Evolutionary conservation across 37 sponge, comb jelly and placozoan species (phyloP).

Genomic region (Ianthella basta): DNA sequence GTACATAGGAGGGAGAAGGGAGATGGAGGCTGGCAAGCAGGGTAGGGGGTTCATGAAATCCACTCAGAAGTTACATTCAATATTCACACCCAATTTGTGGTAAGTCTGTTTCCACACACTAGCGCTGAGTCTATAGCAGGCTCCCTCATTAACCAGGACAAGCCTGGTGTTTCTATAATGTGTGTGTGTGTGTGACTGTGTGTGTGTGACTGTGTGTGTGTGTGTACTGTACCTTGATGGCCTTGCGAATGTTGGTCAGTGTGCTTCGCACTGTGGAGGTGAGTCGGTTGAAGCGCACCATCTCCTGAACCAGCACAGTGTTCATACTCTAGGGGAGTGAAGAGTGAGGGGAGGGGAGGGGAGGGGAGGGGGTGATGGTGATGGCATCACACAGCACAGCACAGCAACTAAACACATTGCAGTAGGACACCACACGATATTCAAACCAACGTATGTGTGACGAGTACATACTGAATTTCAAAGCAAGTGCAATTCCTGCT

Average conservation of each 20-base stretch:
- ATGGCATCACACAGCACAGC: neutral
- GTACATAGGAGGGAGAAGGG: too few relatives aligned
- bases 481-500: too few relatives aligned
- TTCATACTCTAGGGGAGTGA: conserved; percentile 90
- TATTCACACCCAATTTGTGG: too few relatives aligned
- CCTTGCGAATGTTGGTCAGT: conserved; percentile 95
- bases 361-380: too few relatives aligned
- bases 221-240: conserved; percentile 82
- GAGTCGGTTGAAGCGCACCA: conserved; percentile 98
- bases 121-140: too few relatives aligned
- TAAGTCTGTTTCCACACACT: too few relatives aligned
- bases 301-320: conserved; percentile 99
- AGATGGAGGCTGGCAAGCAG: too few relatives aligned
- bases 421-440: neutral
- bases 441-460: neutral
- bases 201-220: neutral
- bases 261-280: conserved; percentile 73
- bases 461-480: too few relatives aligned
- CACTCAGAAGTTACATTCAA: too few relatives aligned
- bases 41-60: too few relatives aligned
- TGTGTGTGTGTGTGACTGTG: neutral
- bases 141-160: too few relatives aligned
- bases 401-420: neutral
- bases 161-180: too few relatives aligned
- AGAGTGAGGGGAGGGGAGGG: neutral